phyloP scores from a whole-genome alignment of 2,888 invertebrate species.

The Masnerella sp. region DNA sequence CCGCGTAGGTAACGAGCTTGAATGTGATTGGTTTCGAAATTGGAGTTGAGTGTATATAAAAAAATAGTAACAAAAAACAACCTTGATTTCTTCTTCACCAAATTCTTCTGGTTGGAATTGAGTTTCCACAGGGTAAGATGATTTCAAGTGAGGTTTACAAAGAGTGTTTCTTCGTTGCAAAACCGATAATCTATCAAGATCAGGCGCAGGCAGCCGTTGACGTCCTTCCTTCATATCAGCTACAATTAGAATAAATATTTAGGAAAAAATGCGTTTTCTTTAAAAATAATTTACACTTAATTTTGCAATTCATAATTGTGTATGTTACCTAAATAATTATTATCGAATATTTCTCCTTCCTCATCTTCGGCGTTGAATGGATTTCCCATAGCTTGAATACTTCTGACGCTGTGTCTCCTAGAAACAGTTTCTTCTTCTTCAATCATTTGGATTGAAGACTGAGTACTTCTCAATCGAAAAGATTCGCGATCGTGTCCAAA shows the following conservation, averaged over 20 bases:
- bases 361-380: constrained; percentile 84
- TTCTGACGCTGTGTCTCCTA: constrained; percentile 70
- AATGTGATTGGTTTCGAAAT: too few relatives aligned
- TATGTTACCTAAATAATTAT: constrained; percentile 85
- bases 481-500: constrained; percentile 56
- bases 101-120: constrained; percentile 81
- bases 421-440: constrained; percentile 69
- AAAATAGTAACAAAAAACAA: constrained; percentile 67
- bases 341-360: constrained; percentile 90
- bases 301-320: too few relatives aligned
- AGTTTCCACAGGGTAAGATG: constrained; percentile 90
- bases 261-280: background rate
- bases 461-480: constrained; percentile 36
- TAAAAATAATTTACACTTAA: background rate
- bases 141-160: constrained; percentile 90
- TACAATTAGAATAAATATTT: constrained; percentile 41
- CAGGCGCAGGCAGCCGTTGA: constrained; percentile 76
- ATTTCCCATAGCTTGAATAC: constrained; percentile 74
- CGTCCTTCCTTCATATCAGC: constrained; percentile 79
- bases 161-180: constrained; percentile 89
- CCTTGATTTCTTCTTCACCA: constrained; percentile 84
- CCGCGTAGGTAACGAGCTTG: too few relatives aligned
- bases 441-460: constrained; percentile 63
- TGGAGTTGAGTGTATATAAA: constrained; percentile 3
- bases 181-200: constrained; percentile 81